Evolutionary conservation across 2,888 invertebrate species (phyloP), one percentile per base, ranked within the genome.

Genomic region (Gortyna flavago): DNA sequence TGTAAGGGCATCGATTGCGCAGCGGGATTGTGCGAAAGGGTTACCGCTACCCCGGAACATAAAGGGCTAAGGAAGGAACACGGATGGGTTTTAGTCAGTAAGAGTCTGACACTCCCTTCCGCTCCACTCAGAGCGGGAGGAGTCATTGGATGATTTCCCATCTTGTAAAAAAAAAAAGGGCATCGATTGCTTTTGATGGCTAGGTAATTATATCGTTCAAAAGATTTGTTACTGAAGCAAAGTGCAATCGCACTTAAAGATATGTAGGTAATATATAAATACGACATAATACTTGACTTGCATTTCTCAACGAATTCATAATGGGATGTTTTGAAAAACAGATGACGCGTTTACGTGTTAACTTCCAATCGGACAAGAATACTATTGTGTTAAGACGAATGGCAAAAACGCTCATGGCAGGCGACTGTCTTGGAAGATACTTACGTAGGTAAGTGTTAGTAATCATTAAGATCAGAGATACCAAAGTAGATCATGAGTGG

Each of bases 321-420:
- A 75, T 84, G 72, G 80, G 72, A 88, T 92, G 92, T 93, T 93
- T 89, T 90, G 89, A 83, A 90, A 91, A 93, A 91, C 92, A 91
- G 85, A 89, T 89, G 85, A 89, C 79, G 81, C 87, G 87, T 89
- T 90, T 88, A 88, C 86, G 86, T 84, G 89, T 83, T 87, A 84
- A 89, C 86, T 86, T 88, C 83, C 87, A 91, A 87, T 85, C 83
- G 85, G 73, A 84, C 83, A 75, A 29, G 75, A 80, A 79, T 83
- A 81, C 85, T 77, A 85, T 85, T 86, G 85, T 86, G 72, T 79
- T 83, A 68, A 76, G 80, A 71, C 68, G 57, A 81, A 75, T 79
- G 79, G 69, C 77, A 71, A 77, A 78, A 71, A 77, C 80, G 85
- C 79, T 74, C 74, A 83, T 72, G 79, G 25, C 38, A 32, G n/a